Evolutionary conservation across 2,888 invertebrate species (phyloP), one percentile per base, ranked within the genome.

Genomic region (Syrista parreyssii): DNA sequence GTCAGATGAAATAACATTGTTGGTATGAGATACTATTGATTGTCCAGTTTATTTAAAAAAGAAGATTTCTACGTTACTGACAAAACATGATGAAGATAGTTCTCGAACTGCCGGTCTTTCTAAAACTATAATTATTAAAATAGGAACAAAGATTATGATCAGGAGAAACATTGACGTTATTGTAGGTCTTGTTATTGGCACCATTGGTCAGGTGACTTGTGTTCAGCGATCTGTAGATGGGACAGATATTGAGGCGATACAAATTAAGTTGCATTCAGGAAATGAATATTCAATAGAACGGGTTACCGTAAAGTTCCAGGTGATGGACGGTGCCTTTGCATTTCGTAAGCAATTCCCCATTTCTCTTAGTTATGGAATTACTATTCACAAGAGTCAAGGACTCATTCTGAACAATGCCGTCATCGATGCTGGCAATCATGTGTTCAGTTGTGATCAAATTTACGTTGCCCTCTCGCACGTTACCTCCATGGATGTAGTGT

Each of bases 381-480:
- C 84, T 23, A 83, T 84, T 31, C 82, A 83, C 74, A 84, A 80
- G 78, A 82, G 81, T 76, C 84, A 84, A 75, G 82, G 85, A 12
- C 75, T 81, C 11, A 84, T 81, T 77, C 76, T 81, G 23, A 77
- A 69, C 9, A 80, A 75, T 76, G 79, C 68, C 9, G 79, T 84
- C 0, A 76, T 83, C 11, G 84, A 84, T 79, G 79, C 76, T 12
- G 84, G 82, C 12, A 81, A 81, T 74, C 72, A 75, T 12, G 73
- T 84, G 68, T 82, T 84, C 74, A 77, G 74, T 68, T 78, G 77
- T 69, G 85, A 84, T 0, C 84, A 85, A 79, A 74, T 77, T 30
- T 85, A 85, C 72, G 84, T 85, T 15, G 86, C 83, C 6, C 78
- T 83, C 4, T 82, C 81, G 11, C 79, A 83, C 68, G 82, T 85